A percentile compares a stretch with the other conserved stretches of the same genome.
Conservation (phyloP, 2,888 invertebrate genomes). For the Nomada flava region DNA sequence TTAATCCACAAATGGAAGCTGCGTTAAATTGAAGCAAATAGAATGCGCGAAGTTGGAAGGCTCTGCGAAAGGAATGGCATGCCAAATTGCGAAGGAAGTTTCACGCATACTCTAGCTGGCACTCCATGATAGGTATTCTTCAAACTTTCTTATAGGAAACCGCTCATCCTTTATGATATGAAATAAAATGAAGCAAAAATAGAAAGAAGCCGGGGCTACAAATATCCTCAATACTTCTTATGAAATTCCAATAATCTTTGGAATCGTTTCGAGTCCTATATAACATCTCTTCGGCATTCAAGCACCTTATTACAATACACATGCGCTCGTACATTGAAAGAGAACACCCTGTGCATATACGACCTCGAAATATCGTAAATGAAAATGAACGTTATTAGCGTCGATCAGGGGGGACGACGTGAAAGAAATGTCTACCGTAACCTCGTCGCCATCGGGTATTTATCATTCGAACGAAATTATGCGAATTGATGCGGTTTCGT, state of each 20-base stretch:
- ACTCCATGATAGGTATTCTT: background rate
- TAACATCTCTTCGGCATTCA: too few relatives aligned
- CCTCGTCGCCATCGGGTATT: conserved; percentile 11
- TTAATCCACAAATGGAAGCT: background rate
- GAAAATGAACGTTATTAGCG: conserved; percentile 41
- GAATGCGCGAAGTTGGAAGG: background rate
- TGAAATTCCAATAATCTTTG: too few relatives aligned
- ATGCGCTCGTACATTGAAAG: background rate
- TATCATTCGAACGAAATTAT: conserved; percentile 46
- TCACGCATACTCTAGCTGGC: background rate
- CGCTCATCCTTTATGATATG: too few relatives aligned
- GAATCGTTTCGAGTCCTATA: too few relatives aligned
- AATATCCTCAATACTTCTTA: too few relatives aligned
- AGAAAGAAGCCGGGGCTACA: too few relatives aligned
- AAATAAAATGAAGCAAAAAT: too few relatives aligned
- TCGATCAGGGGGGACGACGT: conserved; percentile 6
- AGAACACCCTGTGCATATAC: background rate
- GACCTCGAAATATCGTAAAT: background rate
- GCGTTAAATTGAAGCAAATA: conserved; percentile 5
- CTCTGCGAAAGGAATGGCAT: background rate
- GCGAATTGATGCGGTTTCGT: conserved; percentile 56
- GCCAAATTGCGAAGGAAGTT: background rate
- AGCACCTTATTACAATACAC: too few relatives aligned
- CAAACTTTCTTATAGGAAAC: too few relatives aligned
- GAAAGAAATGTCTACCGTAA: background rate